Conservation (phyloP, 1,140 invertebrate genomes). For the Papilio machaon region DNA sequence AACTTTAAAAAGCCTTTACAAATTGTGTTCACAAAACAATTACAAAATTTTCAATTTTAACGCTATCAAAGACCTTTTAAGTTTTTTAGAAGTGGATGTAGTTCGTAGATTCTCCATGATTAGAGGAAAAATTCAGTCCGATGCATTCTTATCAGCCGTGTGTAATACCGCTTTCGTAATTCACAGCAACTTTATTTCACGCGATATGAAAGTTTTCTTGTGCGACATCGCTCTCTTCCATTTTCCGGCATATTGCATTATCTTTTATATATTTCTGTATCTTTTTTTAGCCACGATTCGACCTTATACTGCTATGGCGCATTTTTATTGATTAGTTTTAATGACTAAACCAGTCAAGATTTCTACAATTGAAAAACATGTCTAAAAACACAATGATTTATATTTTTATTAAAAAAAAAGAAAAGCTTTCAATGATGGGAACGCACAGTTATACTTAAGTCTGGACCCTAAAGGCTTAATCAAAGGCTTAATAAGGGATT, state of each 20-base stretch:
- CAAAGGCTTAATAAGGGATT: no score
- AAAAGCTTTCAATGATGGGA: no score
- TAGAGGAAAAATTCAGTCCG: neutral
- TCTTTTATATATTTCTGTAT: slow-evolving; percentile 26
- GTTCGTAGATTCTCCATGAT: no score
- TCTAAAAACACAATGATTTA: neutral
- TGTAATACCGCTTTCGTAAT: slow-evolving; percentile 21
- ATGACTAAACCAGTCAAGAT: neutral
- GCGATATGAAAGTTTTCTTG: slow-evolving; percentile 38
- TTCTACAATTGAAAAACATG: neutral
- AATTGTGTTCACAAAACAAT: no score
- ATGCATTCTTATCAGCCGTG: neutral
- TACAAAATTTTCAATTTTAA: no score
- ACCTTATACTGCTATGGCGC: neutral
- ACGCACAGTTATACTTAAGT: no score
- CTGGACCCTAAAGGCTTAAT: no score
- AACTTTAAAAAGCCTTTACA: no score
- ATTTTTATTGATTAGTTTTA: slow-evolving; percentile 11
- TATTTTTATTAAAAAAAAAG: neutral
- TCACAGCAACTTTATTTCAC: slow-evolving; percentile 36
- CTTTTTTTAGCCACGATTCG: neutral
- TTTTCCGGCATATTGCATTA: slow-evolving; percentile 30
- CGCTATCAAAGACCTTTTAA: no score
- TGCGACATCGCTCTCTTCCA: slow-evolving; percentile 30
- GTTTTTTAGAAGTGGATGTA: no score